Conservation (phyloP, 2,888 invertebrate species). For the Colostygia pectinataria region DNA sequence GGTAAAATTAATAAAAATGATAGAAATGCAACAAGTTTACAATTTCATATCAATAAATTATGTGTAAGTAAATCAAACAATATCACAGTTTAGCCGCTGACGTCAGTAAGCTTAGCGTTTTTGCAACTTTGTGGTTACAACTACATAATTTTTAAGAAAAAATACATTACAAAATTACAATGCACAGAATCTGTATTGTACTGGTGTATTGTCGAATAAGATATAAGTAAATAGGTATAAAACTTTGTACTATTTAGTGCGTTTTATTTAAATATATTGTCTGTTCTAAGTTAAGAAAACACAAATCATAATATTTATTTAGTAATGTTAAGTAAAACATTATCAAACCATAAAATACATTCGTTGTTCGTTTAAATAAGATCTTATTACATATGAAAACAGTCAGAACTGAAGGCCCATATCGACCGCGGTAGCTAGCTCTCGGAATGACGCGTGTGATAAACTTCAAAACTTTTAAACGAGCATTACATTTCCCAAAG, state of each 20-base stretch:
- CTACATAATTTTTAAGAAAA: slow-evolving; percentile 35
- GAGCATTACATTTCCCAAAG: slow-evolving; percentile 20
- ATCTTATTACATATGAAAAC: slow-evolving; percentile 40
- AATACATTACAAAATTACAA: slow-evolving; percentile 33
- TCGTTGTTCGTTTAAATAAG: slow-evolving; percentile 46
- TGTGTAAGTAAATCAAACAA: slow-evolving; percentile 46
- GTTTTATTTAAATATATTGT: slow-evolving; percentile 48
- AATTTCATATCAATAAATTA: slow-evolving; percentile 34
- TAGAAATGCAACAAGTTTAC: slow-evolving; percentile 28
- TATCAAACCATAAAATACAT: slow-evolving; percentile 39
- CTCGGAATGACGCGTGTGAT: slow-evolving; percentile 51
- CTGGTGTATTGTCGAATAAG: slow-evolving; percentile 64
- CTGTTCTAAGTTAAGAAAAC: slow-evolving; percentile 29
- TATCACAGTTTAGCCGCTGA: slow-evolving; percentile 72
- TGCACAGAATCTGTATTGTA: slow-evolving; percentile 38
- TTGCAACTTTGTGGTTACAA: slow-evolving; percentile 30
- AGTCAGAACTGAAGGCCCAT: slow-evolving; percentile 50
- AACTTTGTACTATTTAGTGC: slow-evolving; percentile 76
- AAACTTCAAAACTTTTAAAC: slow-evolving; percentile 55
- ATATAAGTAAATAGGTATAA: slow-evolving; percentile 49
- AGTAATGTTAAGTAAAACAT: slow-evolving; percentile 40
- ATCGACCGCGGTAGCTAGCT: slow-evolving; percentile 46
- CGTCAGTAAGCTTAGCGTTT: slow-evolving; percentile 35
- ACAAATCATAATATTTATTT: slow-evolving; percentile 34
- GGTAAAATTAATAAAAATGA: slow-evolving; percentile 32